Conservation (phyloP, 1,140 invertebrate genomes). For the Euwallacea similis region DNA sequence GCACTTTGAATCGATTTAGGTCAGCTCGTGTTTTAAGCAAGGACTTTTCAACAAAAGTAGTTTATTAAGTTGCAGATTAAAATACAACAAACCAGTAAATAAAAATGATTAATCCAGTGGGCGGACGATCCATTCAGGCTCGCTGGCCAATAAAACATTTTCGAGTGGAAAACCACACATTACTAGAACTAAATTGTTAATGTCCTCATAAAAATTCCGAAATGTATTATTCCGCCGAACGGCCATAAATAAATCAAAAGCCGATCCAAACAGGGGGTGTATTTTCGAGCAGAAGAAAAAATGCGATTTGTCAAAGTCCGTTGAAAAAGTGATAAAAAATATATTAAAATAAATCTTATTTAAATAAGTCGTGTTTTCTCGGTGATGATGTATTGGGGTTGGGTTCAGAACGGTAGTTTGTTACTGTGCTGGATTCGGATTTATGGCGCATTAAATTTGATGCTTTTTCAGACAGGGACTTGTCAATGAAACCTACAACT, state of each 20-base stretch:
- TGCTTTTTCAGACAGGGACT: conserved; percentile 15
- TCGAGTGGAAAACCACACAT: conserved; percentile 13
- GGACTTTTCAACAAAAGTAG: background rate
- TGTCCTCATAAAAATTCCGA: conserved; percentile 33
- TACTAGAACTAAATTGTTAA: conserved; percentile 27
- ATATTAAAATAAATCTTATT: conserved; percentile 43
- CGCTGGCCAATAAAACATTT: conserved; percentile 17
- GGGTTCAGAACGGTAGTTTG: conserved; percentile 38
- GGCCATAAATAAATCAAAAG: conserved; percentile 36
- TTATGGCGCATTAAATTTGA: conserved; percentile 37
- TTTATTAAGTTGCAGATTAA: background rate
- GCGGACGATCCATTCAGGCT: background rate
- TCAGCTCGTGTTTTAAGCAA: background rate
- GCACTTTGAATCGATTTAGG: background rate
- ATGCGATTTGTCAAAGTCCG: conserved; percentile 40
- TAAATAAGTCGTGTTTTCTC: conserved; percentile 40
- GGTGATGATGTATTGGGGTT: conserved; percentile 42
- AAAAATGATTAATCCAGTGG: conserved; percentile 4
- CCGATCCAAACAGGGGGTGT: conserved; percentile 21
- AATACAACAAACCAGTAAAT: conserved; percentile 6
- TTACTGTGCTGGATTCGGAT: conserved; percentile 39
- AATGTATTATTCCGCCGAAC: conserved; percentile 26
- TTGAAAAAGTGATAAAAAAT: conserved; percentile 39
- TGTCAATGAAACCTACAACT: background rate
- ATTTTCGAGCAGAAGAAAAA: conserved; percentile 25